Base-by-base conservation (phyloP, 2,888 invertebrate species). In the Halocaridina rubra region DNA sequence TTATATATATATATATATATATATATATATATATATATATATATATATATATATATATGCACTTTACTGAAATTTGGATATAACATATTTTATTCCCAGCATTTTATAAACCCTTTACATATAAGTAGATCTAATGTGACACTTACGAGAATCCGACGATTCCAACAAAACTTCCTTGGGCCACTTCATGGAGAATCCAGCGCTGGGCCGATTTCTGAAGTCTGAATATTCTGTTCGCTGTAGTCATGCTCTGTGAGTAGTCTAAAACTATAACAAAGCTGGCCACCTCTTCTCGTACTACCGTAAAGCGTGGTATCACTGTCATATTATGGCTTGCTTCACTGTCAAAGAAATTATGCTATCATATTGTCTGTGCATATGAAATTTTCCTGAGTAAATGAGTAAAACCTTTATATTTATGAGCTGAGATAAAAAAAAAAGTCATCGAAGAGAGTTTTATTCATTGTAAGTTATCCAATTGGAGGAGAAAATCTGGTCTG, bases 101-200 rank as follows among this genome's bases (percentile, higher is more conserved):
- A n/a, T n/a, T n/a, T n/a, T n/a, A n/a, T n/a, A n/a, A n/a, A n/a
- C n/a, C n/a, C n/a, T n/a, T n/a, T n/a, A n/a, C n/a, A n/a, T n/a
- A n/a, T n/a, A n/a, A n/a, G n/a, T n/a, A n/a, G n/a, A n/a, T n/a
- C n/a, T n/a, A n/a, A n/a, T n/a, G n/a, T n/a, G 10, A 29, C 29
- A 75, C 75, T 16, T 46, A 75, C 75, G n/a, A 53, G 53, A 75
- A 53, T 13, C 13, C 30, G 1, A 75, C 29, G 57, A 75, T 75
- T 46, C 53, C 24, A 13, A 75, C 75, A n/a, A 7, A 75, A 3
- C 53, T 53, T 13, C 75, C 75, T 5, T 53, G 10, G 0, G 75
- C 46, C 75, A 75, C 75, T 16, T 75, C 57, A 30, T 75, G 57
- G 19, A 75, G 29, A 22, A 75, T 75, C 75, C 75, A 75, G 3